These are phyloP conservation scores for Magallana gigas DNA, from an alignment of 1,140 invertebrate species.

Conservation along the genomic window DNA sequence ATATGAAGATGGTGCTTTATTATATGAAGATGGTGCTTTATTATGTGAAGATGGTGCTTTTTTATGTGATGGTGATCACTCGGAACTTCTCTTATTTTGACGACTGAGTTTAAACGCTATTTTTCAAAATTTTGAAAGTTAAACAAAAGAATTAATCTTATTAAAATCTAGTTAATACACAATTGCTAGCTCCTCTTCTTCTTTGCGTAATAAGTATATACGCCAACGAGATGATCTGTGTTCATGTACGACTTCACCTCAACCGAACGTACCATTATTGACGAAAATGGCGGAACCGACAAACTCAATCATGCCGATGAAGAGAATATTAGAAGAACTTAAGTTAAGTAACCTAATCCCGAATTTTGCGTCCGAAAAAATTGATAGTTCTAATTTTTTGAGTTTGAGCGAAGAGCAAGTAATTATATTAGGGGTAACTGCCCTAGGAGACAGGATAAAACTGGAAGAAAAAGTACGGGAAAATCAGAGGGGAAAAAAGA, in stretches of 20 bases:
- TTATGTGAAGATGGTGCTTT: too few relatives aligned
- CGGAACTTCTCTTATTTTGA: neutral
- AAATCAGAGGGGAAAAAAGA: neutral
- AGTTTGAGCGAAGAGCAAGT: neutral
- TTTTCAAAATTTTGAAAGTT: neutral
- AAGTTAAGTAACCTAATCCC: constrained; percentile 1
- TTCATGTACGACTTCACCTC: neutral
- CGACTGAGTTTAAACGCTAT: neutral
- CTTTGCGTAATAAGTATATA: neutral
- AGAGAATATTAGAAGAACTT: neutral
- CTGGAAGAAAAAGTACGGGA: neutral
- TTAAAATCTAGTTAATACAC: neutral
- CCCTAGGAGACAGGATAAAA: neutral
- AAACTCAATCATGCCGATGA: neutral
- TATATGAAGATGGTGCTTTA: too few relatives aligned
- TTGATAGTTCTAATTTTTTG: neutral
- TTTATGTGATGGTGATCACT: neutral
- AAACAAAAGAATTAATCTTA: neutral
- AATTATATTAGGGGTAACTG: neutral
- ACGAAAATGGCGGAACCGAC: neutral
- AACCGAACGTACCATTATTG: neutral
- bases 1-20: too few relatives aligned
- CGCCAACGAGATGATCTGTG: neutral
- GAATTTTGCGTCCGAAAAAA: neutral
- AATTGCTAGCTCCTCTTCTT: neutral